These are phyloP conservation scores for Brachypodius melanocephalos DNA, from an alignment of 2,113 vertebrate genomes.

Conservation along the genomic window DNA sequence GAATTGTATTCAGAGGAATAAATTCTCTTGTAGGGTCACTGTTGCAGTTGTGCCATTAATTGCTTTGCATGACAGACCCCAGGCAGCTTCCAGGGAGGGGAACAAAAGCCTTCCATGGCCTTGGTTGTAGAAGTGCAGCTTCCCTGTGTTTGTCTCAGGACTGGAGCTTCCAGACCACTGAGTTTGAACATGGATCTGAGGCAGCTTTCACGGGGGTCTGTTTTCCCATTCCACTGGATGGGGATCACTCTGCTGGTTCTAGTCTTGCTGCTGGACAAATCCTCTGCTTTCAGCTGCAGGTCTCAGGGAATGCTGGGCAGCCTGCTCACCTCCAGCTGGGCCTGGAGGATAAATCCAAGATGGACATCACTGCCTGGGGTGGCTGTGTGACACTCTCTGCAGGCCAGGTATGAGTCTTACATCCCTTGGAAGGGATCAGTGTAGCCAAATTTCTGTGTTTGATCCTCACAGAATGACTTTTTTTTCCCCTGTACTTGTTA, in stretches of 20 bases:
- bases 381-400: constrained; percentile 74
- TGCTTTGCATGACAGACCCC: background rate
- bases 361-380: constrained; percentile 58
- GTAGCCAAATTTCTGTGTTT: background rate
- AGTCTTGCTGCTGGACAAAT: background rate
- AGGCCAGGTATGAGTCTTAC: constrained; percentile 69
- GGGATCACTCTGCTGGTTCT: background rate
- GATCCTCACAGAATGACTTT: background rate
- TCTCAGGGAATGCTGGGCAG: constrained; percentile 69
- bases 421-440: background rate
- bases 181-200: background rate
- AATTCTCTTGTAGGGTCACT: background rate
- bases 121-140: background rate
- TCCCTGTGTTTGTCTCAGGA: background rate
- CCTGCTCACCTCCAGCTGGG: constrained; percentile 72
- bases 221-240: background rate
- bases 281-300: constrained; percentile 63
- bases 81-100: background rate
- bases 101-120: background rate
- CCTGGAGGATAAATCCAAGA: constrained; percentile 70
- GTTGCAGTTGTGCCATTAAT: background rate
- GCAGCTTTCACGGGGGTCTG: background rate
- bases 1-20: background rate
- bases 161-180: background rate
- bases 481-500: background rate